A percentile compares a stretch with the other conserved stretches of the same genome.
phyloP scores from a whole-genome alignment of 2,797 vertebrate species.

The Pseudotriccus pelzelni region DNA sequence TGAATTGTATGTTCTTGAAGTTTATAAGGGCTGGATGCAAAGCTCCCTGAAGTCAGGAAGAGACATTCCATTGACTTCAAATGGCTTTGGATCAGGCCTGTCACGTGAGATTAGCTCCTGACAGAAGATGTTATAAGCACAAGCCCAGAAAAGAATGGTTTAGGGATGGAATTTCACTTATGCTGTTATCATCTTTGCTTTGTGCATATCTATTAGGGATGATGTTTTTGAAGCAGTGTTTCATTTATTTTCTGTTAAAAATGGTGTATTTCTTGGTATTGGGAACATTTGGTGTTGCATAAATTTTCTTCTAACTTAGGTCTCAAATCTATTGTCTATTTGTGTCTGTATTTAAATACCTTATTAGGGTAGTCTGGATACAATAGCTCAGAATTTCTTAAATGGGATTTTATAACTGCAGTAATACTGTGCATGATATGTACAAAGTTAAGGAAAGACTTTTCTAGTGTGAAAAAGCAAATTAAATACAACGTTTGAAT shows the following conservation, averaged over 20 bases:
- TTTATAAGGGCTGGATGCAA: slow-evolving; percentile 21
- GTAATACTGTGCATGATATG: not conserved
- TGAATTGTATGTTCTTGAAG: slow-evolving; percentile 10
- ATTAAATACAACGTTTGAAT: not conserved
- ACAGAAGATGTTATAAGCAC: slow-evolving; percentile 41
- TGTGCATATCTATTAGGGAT: not conserved
- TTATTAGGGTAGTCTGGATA: not conserved
- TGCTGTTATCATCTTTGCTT: not conserved
- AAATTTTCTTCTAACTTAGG: not conserved
- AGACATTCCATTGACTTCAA: slow-evolving; percentile 50
- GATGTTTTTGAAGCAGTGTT: not conserved
- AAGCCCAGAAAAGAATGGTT: not conserved
- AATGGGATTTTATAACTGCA: not conserved
- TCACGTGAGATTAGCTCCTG: slow-evolving; percentile 55
- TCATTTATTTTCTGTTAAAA: not conserved
- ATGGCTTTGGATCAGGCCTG: slow-evolving; percentile 55
- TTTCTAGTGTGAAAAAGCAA: not conserved
- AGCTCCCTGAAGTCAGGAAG: slow-evolving; percentile 49
- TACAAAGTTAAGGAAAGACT: not conserved
- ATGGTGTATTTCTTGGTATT: not conserved
- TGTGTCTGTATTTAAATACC: not conserved
- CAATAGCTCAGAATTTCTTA: not conserved
- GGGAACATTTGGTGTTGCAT: not conserved
- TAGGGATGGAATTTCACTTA: slow-evolving; percentile 40
- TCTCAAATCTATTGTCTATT: not conserved